Base-by-base conservation (phyloP, 2,797 vertebrate genomes). In the Ceryle rudis region DNA sequence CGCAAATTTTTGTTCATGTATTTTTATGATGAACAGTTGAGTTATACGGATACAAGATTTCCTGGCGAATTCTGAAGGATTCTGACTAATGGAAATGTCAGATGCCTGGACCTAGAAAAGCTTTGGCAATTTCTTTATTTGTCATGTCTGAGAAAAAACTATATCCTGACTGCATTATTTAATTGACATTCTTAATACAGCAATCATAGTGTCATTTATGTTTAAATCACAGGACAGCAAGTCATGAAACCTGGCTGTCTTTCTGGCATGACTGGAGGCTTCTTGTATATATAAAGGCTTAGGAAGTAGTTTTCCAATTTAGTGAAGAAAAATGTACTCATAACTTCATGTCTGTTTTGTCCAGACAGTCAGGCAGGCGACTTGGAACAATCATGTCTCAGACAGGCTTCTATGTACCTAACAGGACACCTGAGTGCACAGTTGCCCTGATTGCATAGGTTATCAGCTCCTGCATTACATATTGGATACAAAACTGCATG, bases 121-220 rank as follows among this genome's bases (percentile, higher is more conserved):
- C n/a, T 82, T 93, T 96, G 88, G 90, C 70, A 79, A 49, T 86
- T 94, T 81, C 14, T 86, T 62, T 90, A 81, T 97, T 95, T 95
- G 62, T 89, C 58, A 33, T 90, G 80, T 92, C 90, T 96, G 82
- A 89, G 73, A 93, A 91, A 72, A 44, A 92, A 95, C 66, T 89
- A 64, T 62, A 84, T 73, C 39, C 83, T 26, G 29, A 84, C 86
- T 95, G 39, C 58, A 49, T 89, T 88, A 81, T 80, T 96, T 96
- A 81, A 89, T 77, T 96, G 73, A 86, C 2, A 0, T 90, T 86
- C 70, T 84, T 89, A 93, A 44, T 79, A 41, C 51, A 70, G 70
- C 35, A 92, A 44, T 84, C 77, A 55, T 55, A 79, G 70, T 26
- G 66, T 29, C 3, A 2, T 86, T 86, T 89, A 3, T 78, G 39